phyloP scores from a whole-genome alignment of 2,113 vertebrate genomes.

The Campylorhamphus procurvoides region DNA sequence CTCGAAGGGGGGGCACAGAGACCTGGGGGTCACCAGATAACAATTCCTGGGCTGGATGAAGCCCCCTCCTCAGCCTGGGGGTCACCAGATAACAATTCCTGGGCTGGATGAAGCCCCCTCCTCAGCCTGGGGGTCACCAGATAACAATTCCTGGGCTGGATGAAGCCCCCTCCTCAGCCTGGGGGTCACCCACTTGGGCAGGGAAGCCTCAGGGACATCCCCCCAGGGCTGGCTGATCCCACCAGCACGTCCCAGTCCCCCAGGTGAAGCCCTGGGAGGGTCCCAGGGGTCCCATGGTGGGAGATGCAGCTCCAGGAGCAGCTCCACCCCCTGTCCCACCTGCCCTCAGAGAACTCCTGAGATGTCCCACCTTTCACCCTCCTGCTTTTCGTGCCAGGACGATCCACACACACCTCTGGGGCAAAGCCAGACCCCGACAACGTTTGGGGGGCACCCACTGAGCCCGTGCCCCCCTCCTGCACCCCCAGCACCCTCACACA shows the following conservation, averaged over 20 bases:
- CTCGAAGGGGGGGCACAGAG: background rate
- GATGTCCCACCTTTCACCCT: rapidly evolving
- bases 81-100: background rate
- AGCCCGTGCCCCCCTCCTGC: background rate
- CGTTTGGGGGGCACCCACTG: background rate
- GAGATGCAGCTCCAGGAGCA: background rate
- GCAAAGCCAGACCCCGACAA: background rate
- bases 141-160: background rate
- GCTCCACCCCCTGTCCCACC: rapidly evolving
- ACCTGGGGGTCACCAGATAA: background rate
- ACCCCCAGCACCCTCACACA: background rate
- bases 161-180: rapidly evolving
- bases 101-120: background rate
- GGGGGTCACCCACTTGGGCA: background rate
- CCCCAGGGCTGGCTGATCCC: background rate
- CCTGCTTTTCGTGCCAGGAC: rapidly evolving
- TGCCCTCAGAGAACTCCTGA: rapidly evolving
- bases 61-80: background rate
- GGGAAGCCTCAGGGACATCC: background rate
- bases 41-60: background rate
- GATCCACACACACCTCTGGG: rapidly evolving
- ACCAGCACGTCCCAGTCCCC: too few species aligned
- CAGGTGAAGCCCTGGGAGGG: too few species aligned
- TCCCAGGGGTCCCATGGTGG: background rate
- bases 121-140: background rate